Conservation (phyloP, 2,797 vertebrate genomes). For the Danio choprae region DNA sequence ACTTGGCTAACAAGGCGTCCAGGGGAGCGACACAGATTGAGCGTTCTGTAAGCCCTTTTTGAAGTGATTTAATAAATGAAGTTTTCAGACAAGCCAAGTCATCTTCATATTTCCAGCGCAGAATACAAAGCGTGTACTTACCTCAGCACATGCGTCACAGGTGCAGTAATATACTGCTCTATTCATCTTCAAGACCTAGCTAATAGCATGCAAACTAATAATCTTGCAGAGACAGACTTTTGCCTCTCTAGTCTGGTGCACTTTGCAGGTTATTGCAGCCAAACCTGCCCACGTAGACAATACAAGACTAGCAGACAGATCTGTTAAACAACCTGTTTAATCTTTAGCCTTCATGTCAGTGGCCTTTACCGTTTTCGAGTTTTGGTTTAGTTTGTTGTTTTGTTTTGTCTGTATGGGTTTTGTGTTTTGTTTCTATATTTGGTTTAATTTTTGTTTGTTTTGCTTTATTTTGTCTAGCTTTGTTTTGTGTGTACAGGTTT, state of each 20-base stretch:
- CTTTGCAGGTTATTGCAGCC: background rate
- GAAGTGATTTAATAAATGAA: conserved; percentile 11
- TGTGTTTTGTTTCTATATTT: background rate
- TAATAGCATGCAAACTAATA: conserved; percentile 10
- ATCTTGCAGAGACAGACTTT: conserved; percentile 1
- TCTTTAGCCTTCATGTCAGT: background rate
- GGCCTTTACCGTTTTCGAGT: background rate
- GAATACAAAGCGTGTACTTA: conserved; percentile 10
- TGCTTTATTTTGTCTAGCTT: too few relatives aligned
- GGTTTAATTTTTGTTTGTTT: background rate
- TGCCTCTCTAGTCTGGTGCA: conserved; percentile 1
- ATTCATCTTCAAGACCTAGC: conserved; percentile 10
- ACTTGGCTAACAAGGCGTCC: background rate
- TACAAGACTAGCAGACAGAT: background rate
- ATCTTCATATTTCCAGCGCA: conserved; percentile 14
- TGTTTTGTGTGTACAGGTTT: background rate
- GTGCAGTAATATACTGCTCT: conserved; percentile 1
- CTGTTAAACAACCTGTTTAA: background rate
- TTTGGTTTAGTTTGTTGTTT: background rate
- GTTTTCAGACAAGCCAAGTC: background rate
- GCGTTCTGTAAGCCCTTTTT: conserved; percentile 1
- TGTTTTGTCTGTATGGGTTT: background rate
- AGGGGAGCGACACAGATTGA: background rate
- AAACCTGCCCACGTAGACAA: background rate
- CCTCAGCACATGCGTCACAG: conserved; percentile 41